A percentile compares a stretch with the other conserved stretches of the same genome.
Conservation (phyloP, 2,113 vertebrate genomes). For the Callipepla squamata region DNA sequence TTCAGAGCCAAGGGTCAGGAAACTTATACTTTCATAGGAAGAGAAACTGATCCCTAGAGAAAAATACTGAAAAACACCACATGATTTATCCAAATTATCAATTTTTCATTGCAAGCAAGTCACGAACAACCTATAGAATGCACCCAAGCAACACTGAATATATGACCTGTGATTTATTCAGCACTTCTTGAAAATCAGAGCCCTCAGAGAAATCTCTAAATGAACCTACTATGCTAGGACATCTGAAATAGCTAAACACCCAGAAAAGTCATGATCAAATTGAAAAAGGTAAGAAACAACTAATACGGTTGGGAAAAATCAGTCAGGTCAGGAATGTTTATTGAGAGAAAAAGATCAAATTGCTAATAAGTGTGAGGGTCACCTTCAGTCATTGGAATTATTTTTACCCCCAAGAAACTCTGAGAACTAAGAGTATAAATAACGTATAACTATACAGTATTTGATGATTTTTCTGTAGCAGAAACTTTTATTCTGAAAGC, state of each 20-base stretch:
- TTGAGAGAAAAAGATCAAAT: background rate
- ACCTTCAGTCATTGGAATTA: background rate
- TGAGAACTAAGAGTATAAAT: background rate
- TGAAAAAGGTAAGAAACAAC: background rate
- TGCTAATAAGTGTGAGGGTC: accelerated
- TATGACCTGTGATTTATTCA: background rate
- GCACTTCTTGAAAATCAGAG: background rate
- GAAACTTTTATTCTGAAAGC: background rate
- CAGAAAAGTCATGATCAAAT: background rate
- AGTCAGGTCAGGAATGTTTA: background rate
- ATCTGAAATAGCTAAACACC: background rate
- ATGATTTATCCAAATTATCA: background rate
- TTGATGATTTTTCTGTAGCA: background rate
- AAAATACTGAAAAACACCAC: accelerated
- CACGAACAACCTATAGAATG: background rate
- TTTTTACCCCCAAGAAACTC: background rate
- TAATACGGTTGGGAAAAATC: background rate
- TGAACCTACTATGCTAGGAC: accelerated
- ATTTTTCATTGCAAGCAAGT: background rate
- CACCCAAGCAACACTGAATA: background rate
- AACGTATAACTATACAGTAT: background rate
- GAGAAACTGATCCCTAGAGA: background rate
- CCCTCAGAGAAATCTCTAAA: background rate
- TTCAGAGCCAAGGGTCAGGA: background rate
- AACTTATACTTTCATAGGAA: background rate